A percentile compares a stretch with the other conserved stretches of the same genome.
phyloP scores from a whole-genome alignment of 1,140 invertebrate genomes.

The Leptopilina clavipes region DNA sequence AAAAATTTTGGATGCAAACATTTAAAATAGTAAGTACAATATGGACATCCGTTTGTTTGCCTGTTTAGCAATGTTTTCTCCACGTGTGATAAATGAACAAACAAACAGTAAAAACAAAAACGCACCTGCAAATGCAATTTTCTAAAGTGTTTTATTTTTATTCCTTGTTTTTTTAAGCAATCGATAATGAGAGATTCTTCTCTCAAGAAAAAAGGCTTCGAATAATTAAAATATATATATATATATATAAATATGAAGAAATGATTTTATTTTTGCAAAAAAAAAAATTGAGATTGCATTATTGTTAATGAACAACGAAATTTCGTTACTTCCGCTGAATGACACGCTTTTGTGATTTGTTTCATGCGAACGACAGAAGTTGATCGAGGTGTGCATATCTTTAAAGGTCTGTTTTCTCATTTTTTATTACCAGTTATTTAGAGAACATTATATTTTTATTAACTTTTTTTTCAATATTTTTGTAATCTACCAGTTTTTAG shows the following conservation, averaged over 20 bases:
- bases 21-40: conserved; percentile 68
- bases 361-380: conserved; percentile 85
- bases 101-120: not conserved
- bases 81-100: conserved; percentile 36
- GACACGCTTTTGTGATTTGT: conserved; percentile 75
- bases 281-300: not conserved
- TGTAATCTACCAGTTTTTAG: conserved; percentile 10
- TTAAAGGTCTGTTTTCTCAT: conserved; percentile 85
- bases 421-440: conserved; percentile 59
- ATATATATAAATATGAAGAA: no score
- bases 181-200: no score
- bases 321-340: conserved; percentile 62
- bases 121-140: conserved; percentile 37
- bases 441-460: conserved; percentile 42
- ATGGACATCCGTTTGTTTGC: conserved; percentile 58
- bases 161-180: not conserved
- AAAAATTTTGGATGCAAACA: conserved; percentile 65
- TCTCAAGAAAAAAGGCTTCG: not conserved
- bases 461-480: conserved; percentile 29
- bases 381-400: conserved; percentile 92
- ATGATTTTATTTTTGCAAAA: not conserved
- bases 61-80: conserved; percentile 48
- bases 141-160: not conserved
- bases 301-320: conserved; percentile 20
- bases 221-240: no score